Evolutionary conservation across 2,113 vertebrate genomes (phyloP).

Genomic region (Holacanthus passer): DNA sequence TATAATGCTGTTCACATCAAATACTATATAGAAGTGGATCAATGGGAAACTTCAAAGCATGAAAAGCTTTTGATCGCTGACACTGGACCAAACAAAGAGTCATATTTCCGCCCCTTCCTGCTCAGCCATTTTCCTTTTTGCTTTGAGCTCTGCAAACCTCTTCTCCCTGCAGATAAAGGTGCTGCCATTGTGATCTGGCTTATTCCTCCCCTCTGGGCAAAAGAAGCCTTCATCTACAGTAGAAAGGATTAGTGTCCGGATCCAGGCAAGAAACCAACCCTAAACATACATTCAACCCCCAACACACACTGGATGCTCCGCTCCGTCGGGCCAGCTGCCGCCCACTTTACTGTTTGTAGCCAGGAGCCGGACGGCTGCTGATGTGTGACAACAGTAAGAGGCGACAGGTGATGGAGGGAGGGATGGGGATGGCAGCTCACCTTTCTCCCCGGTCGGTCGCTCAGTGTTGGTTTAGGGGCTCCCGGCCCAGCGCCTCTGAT

Average conservation of each 20-base stretch:
- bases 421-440: slow-evolving; percentile 41
- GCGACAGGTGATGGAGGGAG: slow-evolving; percentile 68
- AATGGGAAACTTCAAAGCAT: slow-evolving; percentile 53
- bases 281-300: slow-evolving; percentile 34
- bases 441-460: slow-evolving; percentile 42
- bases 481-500: slow-evolving; percentile 36
- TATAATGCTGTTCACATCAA: background rate
- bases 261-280: slow-evolving; percentile 21
- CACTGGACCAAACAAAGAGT: slow-evolving; percentile 42
- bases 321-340: slow-evolving; percentile 60
- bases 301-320: slow-evolving; percentile 9
- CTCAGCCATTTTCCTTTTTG: slow-evolving; percentile 35
- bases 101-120: slow-evolving; percentile 30
- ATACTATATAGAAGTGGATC: background rate
- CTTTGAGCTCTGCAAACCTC: slow-evolving; percentile 32
- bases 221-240: slow-evolving; percentile 42
- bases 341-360: slow-evolving; percentile 22
- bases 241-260: slow-evolving; percentile 29
- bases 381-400: slow-evolving; percentile 70
- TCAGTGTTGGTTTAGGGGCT: slow-evolving; percentile 50
- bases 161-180: slow-evolving; percentile 32
- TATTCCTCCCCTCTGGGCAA: slow-evolving; percentile 24
- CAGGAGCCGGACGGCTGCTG: slow-evolving; percentile 38
- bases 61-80: slow-evolving; percentile 59
- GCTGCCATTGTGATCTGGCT: slow-evolving; percentile 6